Evolutionary conservation across 2,888 invertebrate genomes (phyloP).

Genomic region (Tricholauxania praeusta): DNA sequence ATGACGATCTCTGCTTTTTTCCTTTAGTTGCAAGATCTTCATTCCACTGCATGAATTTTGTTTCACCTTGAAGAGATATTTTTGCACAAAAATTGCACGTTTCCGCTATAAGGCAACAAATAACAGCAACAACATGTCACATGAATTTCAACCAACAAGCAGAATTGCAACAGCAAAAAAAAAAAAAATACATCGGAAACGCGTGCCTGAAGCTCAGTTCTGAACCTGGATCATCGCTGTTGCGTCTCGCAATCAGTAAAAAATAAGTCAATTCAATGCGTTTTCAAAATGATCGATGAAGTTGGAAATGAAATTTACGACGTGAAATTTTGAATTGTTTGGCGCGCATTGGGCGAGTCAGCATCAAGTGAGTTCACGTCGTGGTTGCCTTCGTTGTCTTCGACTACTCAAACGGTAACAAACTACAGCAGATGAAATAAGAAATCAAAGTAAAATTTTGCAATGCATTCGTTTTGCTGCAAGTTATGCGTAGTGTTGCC

Average conservation of each 20-base stretch:
- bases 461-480: neutral
- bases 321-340: constrained; percentile 65
- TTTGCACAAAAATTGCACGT: constrained; percentile 3
- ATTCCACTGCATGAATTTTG: neutral
- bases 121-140: neutral
- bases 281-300: constrained; percentile 65
- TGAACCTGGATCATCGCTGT: neutral
- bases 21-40: neutral
- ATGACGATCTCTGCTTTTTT: neutral
- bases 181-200: constrained; percentile 14
- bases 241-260: constrained; percentile 6
- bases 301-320: constrained; percentile 65
- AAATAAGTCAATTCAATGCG: constrained; percentile 38
- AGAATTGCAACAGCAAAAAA: neutral
- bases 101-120: constrained; percentile 10
- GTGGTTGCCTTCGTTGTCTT: neutral
- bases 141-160: neutral
- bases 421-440: too few relatives aligned
- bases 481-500: neutral
- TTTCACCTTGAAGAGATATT: constrained; percentile 9
- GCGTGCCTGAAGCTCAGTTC: constrained; percentile 34
- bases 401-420: neutral
- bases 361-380: neutral
- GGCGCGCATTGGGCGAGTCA: constrained; percentile 38
- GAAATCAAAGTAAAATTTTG: too few relatives aligned